Base-by-base conservation (phyloP, 1,140 invertebrate species). In the Drosophila bipectinata region DNA sequence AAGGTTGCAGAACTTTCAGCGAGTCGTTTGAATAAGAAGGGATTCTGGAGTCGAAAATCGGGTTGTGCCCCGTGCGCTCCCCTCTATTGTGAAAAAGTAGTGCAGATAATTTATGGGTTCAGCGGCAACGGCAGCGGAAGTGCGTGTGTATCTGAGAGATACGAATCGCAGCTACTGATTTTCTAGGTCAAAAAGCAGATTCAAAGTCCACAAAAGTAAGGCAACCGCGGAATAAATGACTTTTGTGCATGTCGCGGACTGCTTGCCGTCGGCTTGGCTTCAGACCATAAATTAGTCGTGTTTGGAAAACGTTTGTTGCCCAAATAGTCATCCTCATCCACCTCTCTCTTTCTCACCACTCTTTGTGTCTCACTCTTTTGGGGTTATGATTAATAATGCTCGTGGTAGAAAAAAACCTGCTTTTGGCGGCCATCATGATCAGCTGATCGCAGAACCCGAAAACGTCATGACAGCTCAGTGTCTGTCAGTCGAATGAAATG, bases 401-500 rank as follows among this genome's bases (percentile, higher is more conserved):
- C 39, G 18, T 12, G 55, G 39, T 48, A 12, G 24, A 63, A 87
- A 88, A 88, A 87, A 88, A 88, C 83, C 83, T 88, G 83, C 76
- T 89, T 87, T 88, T 48, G 58, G 82, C 83, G 84, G 84, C 84
- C 83, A 88, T 88, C 79, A 88, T 88, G 83, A 74, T 75, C 83
- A 88, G 83, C 83, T 88, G 83, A 77, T 87, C 72, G 60, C 48
- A 15, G 59, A 53, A 39, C 39, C 44, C 44, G 34, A 45, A 77
- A 21, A 67, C 76, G 76, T 81, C 82, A 77, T 77, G 67, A 61
- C 78, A 77, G 14, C 51, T 55, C 72, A 68, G 64, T 77, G 76
- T 66, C 76, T 52, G 83, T 53, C 61, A 60, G 53, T n/a, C 51
- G 69, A 88, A 76, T 88, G 83, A 55, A 62, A 74, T 72, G 53